Evolutionary conservation across 2,888 invertebrate genomes (phyloP).

Genomic region (Cyclophora punctaria): DNA sequence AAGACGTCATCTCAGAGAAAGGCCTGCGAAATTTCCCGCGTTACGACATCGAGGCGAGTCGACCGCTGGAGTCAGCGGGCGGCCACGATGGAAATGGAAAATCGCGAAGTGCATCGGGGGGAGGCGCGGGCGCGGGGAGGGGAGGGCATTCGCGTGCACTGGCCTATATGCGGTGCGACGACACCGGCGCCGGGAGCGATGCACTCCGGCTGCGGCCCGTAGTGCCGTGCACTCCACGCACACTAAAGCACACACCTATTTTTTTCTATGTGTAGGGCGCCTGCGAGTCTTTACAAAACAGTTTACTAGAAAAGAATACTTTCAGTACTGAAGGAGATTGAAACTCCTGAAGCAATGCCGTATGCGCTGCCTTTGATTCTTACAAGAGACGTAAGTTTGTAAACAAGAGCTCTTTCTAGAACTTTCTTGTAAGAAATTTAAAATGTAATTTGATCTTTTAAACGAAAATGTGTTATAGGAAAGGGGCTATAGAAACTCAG

Average conservation of each 20-base stretch:
- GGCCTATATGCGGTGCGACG: conserved; percentile 76
- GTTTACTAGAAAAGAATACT: conserved; percentile 54
- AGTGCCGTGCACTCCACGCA: conserved; percentile 64
- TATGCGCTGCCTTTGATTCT: conserved; percentile 7
- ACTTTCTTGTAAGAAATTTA: no score
- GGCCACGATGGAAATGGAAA: conserved; percentile 68
- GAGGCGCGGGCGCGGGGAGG: conserved; percentile 28
- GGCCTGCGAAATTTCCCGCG: conserved; percentile 53
- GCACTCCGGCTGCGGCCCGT: conserved; percentile 64
- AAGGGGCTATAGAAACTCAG: no score
- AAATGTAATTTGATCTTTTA: no score
- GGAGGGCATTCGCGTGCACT: conserved; percentile 71
- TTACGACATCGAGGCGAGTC: conserved; percentile 50
- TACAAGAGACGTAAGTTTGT: background rate
- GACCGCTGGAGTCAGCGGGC: conserved; percentile 55
- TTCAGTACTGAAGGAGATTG: conserved; percentile 53
- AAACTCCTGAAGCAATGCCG: conserved; percentile 23
- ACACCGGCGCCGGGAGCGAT: conserved; percentile 73
- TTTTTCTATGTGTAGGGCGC: conserved; percentile 54
- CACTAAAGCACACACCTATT: conserved; percentile 61
- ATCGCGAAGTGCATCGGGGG: conserved; percentile 59
- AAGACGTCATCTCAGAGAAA: conserved; percentile 51
- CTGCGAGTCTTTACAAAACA: conserved; percentile 48
- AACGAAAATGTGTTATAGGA: no score
- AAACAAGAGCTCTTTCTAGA: no score